Base-by-base conservation (phyloP, 2,797 vertebrate species). In the Thripadectes ignobilis region DNA sequence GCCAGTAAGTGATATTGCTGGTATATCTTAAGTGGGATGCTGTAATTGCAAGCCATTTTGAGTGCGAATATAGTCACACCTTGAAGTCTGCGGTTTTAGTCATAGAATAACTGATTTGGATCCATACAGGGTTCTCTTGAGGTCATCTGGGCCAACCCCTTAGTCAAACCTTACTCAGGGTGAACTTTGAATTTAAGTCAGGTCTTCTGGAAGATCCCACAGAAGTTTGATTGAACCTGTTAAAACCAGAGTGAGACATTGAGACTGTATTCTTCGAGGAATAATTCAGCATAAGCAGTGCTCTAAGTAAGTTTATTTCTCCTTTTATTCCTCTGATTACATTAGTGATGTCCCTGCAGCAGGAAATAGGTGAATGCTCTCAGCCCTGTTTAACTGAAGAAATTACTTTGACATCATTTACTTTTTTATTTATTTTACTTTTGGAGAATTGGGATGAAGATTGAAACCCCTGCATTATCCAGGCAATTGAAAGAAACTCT, bases 291-390 rank as follows among this genome's bases (percentile, higher is more conserved):
- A 14, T 43, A 71, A 75, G 30, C 71, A 79, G 48, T 43, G 30
- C 30, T 88, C 52, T 88, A 78, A 91, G 55, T 75, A 69, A 41
- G 32, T 84, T 86, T 84, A 43, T 87, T 87, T 84, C 51, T 86
- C 63, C 63, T 90, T 79, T 92, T 88, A 85, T 93, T 96, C 82
- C 30, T 79, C 55, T 71, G 73, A 90, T 93, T 86, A 39, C 34
- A 22, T 86, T 76, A 86, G 19, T 76, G 52, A 63, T 10, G 7
- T 84, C 87, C 69, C 79, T 3, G 59, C 67, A 86, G 69, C 43
- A 92, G 87, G 87, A 92, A 92, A 85, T 0, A 46, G 66, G 85
- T 92, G 67, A 88, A 57, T 84, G 45, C 32, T 88, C 81, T 92
- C 73, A 46, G 76, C 29, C 36, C 29, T 81, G n/a, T 86, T 95